These are phyloP conservation scores for Xanthorhoe designata DNA, from an alignment of 2,888 invertebrate species.

Conservation along the genomic window DNA sequence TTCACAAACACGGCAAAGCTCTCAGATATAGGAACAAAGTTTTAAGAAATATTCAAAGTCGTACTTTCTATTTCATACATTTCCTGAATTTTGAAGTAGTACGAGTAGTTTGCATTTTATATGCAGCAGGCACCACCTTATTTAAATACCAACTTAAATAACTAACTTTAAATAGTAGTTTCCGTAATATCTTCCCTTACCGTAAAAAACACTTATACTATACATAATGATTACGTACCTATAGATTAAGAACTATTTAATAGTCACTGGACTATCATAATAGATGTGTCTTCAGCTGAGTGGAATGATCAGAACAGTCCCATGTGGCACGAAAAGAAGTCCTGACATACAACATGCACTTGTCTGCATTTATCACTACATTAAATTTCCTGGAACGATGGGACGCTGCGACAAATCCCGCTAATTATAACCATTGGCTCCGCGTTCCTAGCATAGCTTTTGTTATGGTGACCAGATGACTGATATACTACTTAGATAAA, in stretches of 20 bases:
- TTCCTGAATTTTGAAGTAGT: no score
- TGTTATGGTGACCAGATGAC: no score
- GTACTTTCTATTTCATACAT: no score
- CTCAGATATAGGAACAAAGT: neutral
- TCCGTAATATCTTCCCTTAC: no score
- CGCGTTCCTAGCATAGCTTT: constrained; percentile 68
- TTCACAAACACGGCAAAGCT: no score
- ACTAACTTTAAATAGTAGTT: no score
- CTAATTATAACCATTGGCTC: constrained; percentile 70
- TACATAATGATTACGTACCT: no score
- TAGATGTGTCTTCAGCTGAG: neutral
- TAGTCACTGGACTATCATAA: neutral
- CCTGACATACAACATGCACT: constrained; percentile 18
- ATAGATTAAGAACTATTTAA: neutral
- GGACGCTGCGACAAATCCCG: constrained; percentile 57
- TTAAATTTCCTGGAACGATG: constrained; percentile 57
- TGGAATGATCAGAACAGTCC: neutral
- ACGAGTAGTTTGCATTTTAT: no score
- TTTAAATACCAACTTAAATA: no score
- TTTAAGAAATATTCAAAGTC: neutral
- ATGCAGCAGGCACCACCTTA: no score
- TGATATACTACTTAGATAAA: no score
- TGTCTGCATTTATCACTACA: constrained; percentile 23
- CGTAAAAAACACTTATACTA: no score
- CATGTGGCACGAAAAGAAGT: neutral